Evolutionary conservation across 2,888 invertebrate species (phyloP).

Genomic region (Microplitis manilae): DNA sequence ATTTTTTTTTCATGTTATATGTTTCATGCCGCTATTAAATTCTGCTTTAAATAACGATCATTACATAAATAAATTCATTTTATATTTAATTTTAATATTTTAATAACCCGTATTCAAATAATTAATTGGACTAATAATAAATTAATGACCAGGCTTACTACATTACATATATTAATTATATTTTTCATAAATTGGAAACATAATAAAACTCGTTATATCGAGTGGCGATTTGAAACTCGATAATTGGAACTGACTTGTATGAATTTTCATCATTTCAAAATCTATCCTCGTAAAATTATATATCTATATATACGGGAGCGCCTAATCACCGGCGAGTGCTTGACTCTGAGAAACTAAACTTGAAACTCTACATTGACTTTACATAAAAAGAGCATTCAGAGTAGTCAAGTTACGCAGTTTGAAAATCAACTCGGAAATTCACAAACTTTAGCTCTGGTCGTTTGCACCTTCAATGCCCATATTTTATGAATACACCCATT

Average conservation of each 20-base stretch:
- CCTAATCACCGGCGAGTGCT: constrained; percentile 1
- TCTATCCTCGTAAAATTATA: too few species aligned
- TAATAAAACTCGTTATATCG: too few species aligned
- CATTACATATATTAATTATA: too few species aligned
- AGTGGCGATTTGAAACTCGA: too few species aligned
- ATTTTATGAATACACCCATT: background rate
- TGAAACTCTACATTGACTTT: background rate
- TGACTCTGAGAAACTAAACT: background rate
- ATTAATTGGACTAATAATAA: too few species aligned
- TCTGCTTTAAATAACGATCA: background rate
- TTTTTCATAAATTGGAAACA: too few species aligned
- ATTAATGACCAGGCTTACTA: too few species aligned
- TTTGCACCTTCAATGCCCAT: background rate
- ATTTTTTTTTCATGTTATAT: constrained; percentile 42
- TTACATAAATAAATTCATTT: background rate
- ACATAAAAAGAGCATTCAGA: background rate
- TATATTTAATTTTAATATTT: background rate
- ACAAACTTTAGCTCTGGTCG: background rate
- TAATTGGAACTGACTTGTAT: too few species aligned
- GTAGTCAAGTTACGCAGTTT: background rate
- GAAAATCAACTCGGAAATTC: background rate
- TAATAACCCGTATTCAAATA: too few species aligned
- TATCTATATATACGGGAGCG: background rate
- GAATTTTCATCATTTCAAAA: too few species aligned
- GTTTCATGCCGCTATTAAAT: background rate